Conservation (phyloP, 2,797 vertebrate genomes). For the Scolopax bukidnonensis region DNA sequence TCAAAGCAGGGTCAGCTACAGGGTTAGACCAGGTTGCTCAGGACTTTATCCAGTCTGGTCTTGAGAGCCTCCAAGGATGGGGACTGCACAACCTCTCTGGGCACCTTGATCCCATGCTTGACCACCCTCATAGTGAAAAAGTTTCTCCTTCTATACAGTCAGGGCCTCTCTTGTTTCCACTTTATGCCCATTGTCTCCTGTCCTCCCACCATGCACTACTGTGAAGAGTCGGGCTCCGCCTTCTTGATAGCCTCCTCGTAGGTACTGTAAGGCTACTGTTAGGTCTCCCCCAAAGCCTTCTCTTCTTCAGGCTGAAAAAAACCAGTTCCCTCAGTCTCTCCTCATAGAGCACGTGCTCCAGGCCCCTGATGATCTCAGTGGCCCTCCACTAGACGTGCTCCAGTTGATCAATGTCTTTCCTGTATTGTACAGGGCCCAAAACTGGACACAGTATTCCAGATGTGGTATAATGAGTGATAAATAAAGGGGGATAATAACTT, state of each 20-base stretch:
- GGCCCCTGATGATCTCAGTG: not conserved
- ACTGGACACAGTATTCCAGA: too few species aligned
- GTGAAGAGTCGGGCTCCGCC: not conserved
- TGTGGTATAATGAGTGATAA: not conserved
- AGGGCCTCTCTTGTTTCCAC: not conserved
- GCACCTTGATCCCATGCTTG: not conserved
- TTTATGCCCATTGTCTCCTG: not conserved
- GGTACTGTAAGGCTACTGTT: not conserved
- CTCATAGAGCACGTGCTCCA: not conserved
- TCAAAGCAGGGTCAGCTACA: not conserved
- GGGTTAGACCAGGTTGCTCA: not conserved
- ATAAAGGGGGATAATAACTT: not conserved
- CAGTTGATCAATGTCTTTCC: not conserved
- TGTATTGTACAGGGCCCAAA: not conserved
- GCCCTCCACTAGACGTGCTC: not conserved
- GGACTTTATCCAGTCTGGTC: not conserved
- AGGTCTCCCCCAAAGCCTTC: not conserved
- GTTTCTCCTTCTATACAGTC: not conserved
- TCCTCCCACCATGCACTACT: not conserved
- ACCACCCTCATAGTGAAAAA: not conserved
- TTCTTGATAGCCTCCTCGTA: not conserved
- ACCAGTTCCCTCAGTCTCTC: not conserved
- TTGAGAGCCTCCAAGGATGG: not conserved
- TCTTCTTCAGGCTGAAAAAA: not conserved
- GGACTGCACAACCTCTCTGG: not conserved